Evolutionary conservation across 2,797 vertebrate genomes (phyloP), one percentile per base, ranked within the genome.

Genomic region (Linurgus olivaceus): DNA sequence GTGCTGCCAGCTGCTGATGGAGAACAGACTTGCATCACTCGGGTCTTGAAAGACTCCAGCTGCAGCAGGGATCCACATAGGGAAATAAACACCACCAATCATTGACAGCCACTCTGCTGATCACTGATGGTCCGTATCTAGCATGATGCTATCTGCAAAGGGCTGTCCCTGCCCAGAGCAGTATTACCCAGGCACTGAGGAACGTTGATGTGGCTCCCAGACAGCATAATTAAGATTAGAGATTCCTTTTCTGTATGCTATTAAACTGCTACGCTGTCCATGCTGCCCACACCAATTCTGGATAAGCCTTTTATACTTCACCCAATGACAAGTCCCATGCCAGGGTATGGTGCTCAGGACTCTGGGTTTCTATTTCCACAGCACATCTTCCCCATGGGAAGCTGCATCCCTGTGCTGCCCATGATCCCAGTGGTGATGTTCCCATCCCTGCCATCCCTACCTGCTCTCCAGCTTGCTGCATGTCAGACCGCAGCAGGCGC

Each of bases 1-100:
- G 76, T 93, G 63, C 57, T 70, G 1, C 90, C 89, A 7, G 51
- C 86, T 19, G 45, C 77, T 28, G 59, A 88, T 8, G 97, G 90
- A 9, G 85, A 97, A 17, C 96, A 96, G 52, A 35, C 79, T 88
- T 73, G 95, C 73, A 97, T 88, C 57, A 99, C 94, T 38, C 76
- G 97, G 44, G 72, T 94, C 76, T 97, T 96, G 95, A 98, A 97
- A 31, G 94, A 93, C 83, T 98, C 97, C 78, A 98, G 96, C 98
- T 99, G 89, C 25, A 15, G 73, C 71, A 94, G 42, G 93, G 57
- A 74, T 17, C 1, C 6, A 47, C 5, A 28, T 8, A 47, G 2
- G 7, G 33, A 10, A 59, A 45, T 11, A 37, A 42, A 23, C 40
- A 28, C 10, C 35, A 19, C 18, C 2, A 5, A 13, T 12, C 21